Evolutionary conservation across 2,113 vertebrate species (phyloP).

Genomic region (Strigops habroptila): DNA sequence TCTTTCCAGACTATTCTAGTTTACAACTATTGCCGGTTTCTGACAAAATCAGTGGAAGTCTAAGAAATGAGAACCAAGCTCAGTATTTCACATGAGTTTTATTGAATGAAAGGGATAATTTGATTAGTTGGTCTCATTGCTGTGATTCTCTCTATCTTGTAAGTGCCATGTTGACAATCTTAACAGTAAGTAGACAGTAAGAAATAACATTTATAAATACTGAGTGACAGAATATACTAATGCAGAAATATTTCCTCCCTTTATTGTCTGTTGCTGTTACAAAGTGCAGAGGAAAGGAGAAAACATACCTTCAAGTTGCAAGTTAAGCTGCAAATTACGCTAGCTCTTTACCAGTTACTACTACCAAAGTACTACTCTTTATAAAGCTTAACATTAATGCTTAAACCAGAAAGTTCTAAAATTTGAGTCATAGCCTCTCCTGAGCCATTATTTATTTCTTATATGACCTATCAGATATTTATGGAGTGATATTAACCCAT

Average conservation of each 20-base stretch:
- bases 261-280: neutral
- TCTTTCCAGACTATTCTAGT: neutral
- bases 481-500: neutral
- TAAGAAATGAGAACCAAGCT: neutral
- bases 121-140: neutral
- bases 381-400: neutral
- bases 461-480: neutral
- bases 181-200: neutral
- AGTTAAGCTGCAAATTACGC: neutral
- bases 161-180: neutral
- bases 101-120: neutral
- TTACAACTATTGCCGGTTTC: neutral
- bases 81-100: neutral
- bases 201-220: neutral
- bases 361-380: neutral
- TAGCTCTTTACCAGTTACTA: neutral
- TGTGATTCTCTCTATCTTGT: neutral
- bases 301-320: neutral
- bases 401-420: neutral
- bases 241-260: neutral
- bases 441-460: neutral
- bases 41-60: neutral
- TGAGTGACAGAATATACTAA: neutral
- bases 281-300: neutral
- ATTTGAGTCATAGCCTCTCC: neutral